Evolutionary conservation across 2,888 invertebrate genomes (phyloP).

Genomic region (Tineola bisselliella): DNA sequence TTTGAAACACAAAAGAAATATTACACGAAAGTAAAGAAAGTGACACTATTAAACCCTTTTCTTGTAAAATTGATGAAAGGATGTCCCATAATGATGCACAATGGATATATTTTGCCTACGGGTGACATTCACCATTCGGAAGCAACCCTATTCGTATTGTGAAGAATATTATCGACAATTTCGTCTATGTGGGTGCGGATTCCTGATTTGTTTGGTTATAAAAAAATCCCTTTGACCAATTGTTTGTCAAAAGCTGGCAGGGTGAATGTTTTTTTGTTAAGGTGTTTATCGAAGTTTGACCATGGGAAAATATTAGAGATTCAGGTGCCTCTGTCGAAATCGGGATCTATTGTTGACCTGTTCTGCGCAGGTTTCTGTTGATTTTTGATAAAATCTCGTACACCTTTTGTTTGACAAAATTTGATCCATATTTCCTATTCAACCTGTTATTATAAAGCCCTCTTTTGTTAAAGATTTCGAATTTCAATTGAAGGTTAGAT

Average conservation of each 20-base stretch:
- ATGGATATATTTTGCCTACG: slow-evolving; percentile 55
- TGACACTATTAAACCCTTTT: slow-evolving; percentile 63
- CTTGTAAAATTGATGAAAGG: slow-evolving; percentile 60
- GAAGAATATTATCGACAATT: slow-evolving; percentile 47
- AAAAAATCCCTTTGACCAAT: slow-evolving; percentile 62
- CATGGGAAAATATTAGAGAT: slow-evolving; percentile 63
- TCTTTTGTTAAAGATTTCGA: slow-evolving; percentile 5
- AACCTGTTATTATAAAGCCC: slow-evolving; percentile 8
- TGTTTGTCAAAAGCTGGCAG: slow-evolving; percentile 58
- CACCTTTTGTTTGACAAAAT: slow-evolving; percentile 31
- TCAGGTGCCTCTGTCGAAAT: slow-evolving; percentile 43
- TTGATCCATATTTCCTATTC: slow-evolving; percentile 13
- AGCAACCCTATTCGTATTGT: slow-evolving; percentile 53
- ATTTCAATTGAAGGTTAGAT: slow-evolving; percentile 2
- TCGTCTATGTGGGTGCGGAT: slow-evolving; percentile 48
- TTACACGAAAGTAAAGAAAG: slow-evolving; percentile 29
- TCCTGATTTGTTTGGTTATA: slow-evolving; percentile 46
- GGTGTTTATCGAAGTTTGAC: slow-evolving; percentile 63
- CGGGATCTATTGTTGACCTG: slow-evolving; percentile 12
- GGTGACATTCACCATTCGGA: slow-evolving; percentile 26
- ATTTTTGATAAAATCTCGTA: slow-evolving; percentile 42
- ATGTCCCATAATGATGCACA: slow-evolving; percentile 55
- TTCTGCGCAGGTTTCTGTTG: slow-evolving; percentile 23
- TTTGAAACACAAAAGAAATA: not conserved
- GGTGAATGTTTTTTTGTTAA: slow-evolving; percentile 49